These are phyloP conservation scores for Drosophila lowei DNA, from an alignment of 1,140 invertebrate genomes.

Conservation along the genomic window DNA sequence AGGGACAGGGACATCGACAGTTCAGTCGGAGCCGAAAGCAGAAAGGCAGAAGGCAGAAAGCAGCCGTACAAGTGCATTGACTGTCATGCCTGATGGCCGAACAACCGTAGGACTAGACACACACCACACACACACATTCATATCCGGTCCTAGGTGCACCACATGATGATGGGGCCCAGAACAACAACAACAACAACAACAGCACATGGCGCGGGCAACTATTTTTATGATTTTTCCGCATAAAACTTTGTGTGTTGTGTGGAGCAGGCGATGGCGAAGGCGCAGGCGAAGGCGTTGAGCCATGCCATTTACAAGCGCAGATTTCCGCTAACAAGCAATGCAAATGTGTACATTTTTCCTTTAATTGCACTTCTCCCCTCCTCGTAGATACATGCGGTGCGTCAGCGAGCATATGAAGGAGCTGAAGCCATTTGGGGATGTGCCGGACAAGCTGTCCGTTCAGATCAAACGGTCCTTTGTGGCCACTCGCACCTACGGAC, in stretches of 20 bases:
- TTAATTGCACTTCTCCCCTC: conserved; percentile 14
- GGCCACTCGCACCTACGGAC: conserved; percentile 95
- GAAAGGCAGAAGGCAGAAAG: conserved; percentile 16
- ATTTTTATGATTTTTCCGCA: conserved; percentile 71
- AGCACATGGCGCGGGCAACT: conserved; percentile 52
- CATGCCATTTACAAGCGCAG: conserved; percentile 58
- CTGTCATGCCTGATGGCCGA: conserved; percentile 50
- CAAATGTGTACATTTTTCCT: conserved; percentile 40
- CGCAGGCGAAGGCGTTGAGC: conserved; percentile 45
- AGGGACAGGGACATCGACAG: conserved; percentile 11
- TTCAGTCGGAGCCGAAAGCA: neutral
- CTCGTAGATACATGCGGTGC: conserved; percentile 90
- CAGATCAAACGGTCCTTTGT: conserved; percentile 97
- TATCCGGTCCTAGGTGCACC: conserved; percentile 7
- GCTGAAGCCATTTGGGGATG: conserved; percentile 96
- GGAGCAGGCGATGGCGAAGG: neutral
- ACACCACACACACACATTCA: neutral
- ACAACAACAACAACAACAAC: conserved; percentile 1
- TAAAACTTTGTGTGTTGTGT: conserved; percentile 35
- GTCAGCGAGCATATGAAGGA: conserved; percentile 95
- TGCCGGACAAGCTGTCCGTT: conserved; percentile 93
- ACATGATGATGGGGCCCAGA: neutral
- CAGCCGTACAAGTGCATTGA: conserved; percentile 70
- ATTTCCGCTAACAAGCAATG: conserved; percentile 53
- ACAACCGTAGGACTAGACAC: conserved; percentile 20